Conservation (phyloP, 2,797 vertebrate genomes). For the Liasis olivaceus region DNA sequence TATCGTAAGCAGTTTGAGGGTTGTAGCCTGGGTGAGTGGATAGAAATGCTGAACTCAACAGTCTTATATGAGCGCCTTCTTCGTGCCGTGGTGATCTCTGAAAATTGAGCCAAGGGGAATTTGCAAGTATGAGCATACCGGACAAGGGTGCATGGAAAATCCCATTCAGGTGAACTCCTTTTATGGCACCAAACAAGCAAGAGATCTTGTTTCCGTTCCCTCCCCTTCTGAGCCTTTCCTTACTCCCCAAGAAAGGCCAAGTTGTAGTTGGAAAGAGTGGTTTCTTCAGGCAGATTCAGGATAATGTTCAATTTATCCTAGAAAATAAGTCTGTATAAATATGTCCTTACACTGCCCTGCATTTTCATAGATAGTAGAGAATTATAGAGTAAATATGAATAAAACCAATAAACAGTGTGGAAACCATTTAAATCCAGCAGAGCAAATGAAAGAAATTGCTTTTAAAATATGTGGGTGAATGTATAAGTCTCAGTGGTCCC, state of each 20-base stretch:
- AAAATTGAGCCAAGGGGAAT: background rate
- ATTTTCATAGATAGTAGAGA: background rate
- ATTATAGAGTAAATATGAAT: background rate
- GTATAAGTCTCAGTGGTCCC: background rate
- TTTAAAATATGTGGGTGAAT: background rate
- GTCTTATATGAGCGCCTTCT: background rate
- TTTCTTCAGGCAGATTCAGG: background rate
- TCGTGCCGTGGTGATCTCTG: rapidly evolving
- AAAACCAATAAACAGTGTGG: background rate
- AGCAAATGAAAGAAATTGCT: background rate
- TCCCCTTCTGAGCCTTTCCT: background rate
- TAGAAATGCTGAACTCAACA: background rate
- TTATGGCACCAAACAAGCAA: conserved; percentile 10
- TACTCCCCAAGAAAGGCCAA: background rate
- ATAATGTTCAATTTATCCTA: background rate
- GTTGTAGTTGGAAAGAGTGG: background rate
- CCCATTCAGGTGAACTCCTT: conserved; percentile 3
- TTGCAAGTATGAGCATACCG: rapidly evolving
- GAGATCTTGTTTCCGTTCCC: conserved; percentile 15
- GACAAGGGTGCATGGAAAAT: rapidly evolving
- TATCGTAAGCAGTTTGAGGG: background rate
- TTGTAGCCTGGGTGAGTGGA: rapidly evolving
- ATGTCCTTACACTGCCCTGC: background rate
- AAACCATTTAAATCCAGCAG: background rate
- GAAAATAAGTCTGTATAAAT: background rate